These are phyloP conservation scores for Caerostris darwini DNA, from an alignment of 1,140 invertebrate species.

Conservation along the genomic window DNA sequence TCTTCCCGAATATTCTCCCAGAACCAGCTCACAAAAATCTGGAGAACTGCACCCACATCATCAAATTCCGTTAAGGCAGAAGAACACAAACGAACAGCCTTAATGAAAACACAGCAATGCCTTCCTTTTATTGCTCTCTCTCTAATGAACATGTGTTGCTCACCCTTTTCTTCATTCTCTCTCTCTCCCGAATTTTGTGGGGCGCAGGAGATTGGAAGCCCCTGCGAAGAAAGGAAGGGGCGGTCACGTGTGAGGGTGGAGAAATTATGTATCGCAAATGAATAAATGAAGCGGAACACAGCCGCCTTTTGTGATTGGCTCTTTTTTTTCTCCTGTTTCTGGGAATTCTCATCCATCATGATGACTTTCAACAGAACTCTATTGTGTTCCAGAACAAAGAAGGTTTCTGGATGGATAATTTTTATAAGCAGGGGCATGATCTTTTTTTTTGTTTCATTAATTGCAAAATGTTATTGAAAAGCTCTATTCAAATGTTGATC, in stretches of 20 bases:
- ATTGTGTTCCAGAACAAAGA: no score
- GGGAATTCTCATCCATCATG: not conserved
- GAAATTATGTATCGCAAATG: not conserved
- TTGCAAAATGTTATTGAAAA: no score
- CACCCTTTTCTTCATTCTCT: not conserved
- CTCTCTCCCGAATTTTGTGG: not conserved
- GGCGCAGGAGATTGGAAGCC: not conserved
- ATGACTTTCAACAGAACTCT: not conserved
- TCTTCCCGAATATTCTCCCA: no score
- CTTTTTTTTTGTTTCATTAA: no score
- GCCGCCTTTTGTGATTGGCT: not conserved
- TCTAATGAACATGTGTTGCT: not conserved
- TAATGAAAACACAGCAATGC: not conserved
- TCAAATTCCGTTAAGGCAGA: not conserved
- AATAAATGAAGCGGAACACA: not conserved
- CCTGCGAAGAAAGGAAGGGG: not conserved
- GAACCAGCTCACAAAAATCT: not conserved
- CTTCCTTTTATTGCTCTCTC: not conserved
- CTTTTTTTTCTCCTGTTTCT: not conserved
- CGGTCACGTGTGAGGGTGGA: not conserved
- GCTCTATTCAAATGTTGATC: no score
- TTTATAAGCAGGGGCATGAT: no score
- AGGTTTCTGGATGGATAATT: no score
- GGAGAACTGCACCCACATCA: not conserved
- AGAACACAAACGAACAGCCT: not conserved